Evolutionary conservation across 2,113 vertebrate genomes (phyloP), one percentile per base, ranked within the genome.

Genomic region (Cyanocitta stelleri): DNA sequence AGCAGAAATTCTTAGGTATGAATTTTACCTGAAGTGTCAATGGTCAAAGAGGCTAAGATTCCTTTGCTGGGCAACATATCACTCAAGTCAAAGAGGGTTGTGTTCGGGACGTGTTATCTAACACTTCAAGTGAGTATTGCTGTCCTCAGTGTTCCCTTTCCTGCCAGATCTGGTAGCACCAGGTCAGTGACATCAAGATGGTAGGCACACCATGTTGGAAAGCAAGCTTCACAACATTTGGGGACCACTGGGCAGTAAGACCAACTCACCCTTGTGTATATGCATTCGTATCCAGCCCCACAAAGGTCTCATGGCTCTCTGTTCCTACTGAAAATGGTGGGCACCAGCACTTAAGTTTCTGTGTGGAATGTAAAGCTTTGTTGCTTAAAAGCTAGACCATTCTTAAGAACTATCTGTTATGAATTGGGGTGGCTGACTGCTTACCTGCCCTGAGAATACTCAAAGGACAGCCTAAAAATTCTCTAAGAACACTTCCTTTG

Each of bases 361-460:
- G 8, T 16, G 23, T 1, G 8, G 21, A 64, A 21, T 13, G 7
- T 86, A 68, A 83, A 49, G 4, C 16, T 16, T 15, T 1, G 0
- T 44, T 46, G 29, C 14, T 54, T 86, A 79, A 91, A 67, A 55
- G 13, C 15, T 55, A 32, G 11, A 11, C 21, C 32, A 24, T 27
- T 86, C 35, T 49, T 64, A 27, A 3, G 44, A 67, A 26, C 14
- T 73, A 1, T 61, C 12, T 12, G 2, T 43, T 41, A 58, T 18
- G 23, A 30, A 49, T 17, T 41, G 8, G 59, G 17, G 56, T 5
- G 3, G 24, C 37, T 71, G 27, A 33, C n/a, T 41, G 43, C 43
- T 67, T 30, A 68, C 3, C 13, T 72, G 11, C 23, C 14, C 16
- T 52, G 33, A 44, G 12, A 83, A 55, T 67, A 41, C 52, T 46